Evolutionary conservation across 2,888 invertebrate species (phyloP), one percentile per base, ranked within the genome.

Genomic region (Synergus gifuensis): DNA sequence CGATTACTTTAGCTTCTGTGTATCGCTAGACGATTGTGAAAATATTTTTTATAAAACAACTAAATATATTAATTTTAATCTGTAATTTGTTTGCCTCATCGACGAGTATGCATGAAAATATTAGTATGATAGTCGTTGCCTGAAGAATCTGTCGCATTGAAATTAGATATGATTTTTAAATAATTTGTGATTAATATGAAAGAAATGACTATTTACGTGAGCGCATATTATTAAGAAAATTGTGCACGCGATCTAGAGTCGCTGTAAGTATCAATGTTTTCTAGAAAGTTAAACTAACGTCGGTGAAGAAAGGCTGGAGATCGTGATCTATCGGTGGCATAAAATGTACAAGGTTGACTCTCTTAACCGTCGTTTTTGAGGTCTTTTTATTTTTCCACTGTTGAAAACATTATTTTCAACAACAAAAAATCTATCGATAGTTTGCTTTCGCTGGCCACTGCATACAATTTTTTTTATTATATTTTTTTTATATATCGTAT

Each of bases 1-100:
- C 12, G 58, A 73, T 54, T 77, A 76, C 83, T 83, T 84, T 86
- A 83, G 81, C 77, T 86, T 87, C 85, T 86, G 85, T 85, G 80
- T 83, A 54, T 83, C 77, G 66, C 77, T 77, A 78, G 69, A 79
- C 73, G 62, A 85, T 86, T 86, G 83, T 84, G 83, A 83, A 84
- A 73, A 79, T 80, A 83, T 84, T 86, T 86, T 86, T 73, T 73
- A 73, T 28, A 16, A 49, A 69, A 73, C 54, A 36, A n/a, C 54
- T 54, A 40, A 36, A 14, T 73, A 49, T 49, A 69, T 73, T 73
- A 28, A n/a, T 73, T 73, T 73, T 73, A 73, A 73, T 58, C 11
- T 73, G 54, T 49, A 49, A 73, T 54, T 16, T 54, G 36, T 9
- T 73, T 40, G 36, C 7, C n/a, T 54, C 36, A n/a, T 9, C 54